These are phyloP conservation scores for Dryococelus australis DNA, from an alignment of 2,888 invertebrate genomes.

Conservation along the genomic window DNA sequence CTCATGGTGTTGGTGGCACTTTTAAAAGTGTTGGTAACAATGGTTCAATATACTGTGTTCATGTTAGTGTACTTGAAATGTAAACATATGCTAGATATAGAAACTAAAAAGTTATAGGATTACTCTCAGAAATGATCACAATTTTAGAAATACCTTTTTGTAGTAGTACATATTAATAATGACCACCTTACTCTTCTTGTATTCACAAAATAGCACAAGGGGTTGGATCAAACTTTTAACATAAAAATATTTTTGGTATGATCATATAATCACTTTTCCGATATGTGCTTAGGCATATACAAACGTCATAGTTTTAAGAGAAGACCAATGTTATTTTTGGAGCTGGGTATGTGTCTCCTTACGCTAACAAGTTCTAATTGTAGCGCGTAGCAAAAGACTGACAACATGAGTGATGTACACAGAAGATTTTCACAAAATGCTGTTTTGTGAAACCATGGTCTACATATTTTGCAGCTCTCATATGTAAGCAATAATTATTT, in stretches of 20 bases:
- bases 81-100: not conserved
- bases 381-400: constrained; percentile 10
- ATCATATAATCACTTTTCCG: not conserved
- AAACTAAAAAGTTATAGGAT: not conserved
- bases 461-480: not conserved
- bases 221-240: not conserved
- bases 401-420: not conserved
- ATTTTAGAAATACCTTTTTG: not conserved
- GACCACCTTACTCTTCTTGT: not conserved
- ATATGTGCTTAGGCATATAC: not conserved
- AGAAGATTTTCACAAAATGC: not conserved
- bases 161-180: not conserved
- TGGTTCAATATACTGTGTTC: not conserved
- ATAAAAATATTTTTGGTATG: constrained; percentile 1
- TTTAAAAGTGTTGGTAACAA: not conserved
- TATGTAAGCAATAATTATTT: not conserved
- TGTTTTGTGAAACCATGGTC: not conserved
- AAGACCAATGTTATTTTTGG: not conserved
- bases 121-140: not conserved
- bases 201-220: not conserved
- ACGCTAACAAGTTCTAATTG: constrained; percentile 5
- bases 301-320: not conserved
- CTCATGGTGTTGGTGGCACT: not conserved
- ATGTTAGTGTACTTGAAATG: not conserved
- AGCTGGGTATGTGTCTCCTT: not conserved